Percentiles rank a stretch among this genome's conserved stretches.
These are phyloP conservation scores for Scomber colias DNA, from an alignment of 2,113 vertebrate genomes.

Conservation along the genomic window DNA sequence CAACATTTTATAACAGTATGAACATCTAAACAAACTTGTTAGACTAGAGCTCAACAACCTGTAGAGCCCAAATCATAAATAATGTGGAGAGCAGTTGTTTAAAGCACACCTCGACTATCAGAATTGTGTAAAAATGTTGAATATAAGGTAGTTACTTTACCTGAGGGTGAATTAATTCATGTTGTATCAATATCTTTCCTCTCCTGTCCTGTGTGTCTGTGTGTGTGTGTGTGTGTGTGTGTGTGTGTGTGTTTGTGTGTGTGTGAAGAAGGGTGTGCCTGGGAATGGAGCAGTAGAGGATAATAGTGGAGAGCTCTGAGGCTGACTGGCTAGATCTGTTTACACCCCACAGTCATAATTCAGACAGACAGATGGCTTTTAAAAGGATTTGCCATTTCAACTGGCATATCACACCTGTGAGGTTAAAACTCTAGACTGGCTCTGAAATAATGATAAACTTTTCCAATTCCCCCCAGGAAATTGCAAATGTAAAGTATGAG, in stretches of 20 bases:
- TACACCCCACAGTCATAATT: slow-evolving; percentile 70
- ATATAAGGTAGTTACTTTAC: not conserved
- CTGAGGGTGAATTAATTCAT: not conserved
- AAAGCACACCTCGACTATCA: not conserved
- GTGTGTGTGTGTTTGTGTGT: slow-evolving; percentile 1
- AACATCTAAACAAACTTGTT: slow-evolving; percentile 16
- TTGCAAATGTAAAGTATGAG: not conserved
- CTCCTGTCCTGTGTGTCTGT: not conserved
- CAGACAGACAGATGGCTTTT: slow-evolving; percentile 45
- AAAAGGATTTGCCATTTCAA: slow-evolving; percentile 32
- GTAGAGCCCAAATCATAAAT: not conserved
- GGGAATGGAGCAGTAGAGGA: slow-evolving; percentile 60
- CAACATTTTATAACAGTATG: slow-evolving; percentile 12
- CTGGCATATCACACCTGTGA: slow-evolving; percentile 35
- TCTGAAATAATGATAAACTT: not conserved
- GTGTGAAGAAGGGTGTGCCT: slow-evolving; percentile 73
- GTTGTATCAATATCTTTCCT: not conserved
- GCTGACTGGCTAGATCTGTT: slow-evolving; percentile 68
- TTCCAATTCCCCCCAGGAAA: slow-evolving; percentile 5
- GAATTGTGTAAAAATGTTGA: too few relatives aligned
- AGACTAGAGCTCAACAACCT: slow-evolving; percentile 11
- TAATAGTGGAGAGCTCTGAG: slow-evolving; percentile 68
- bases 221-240: slow-evolving; percentile 13
- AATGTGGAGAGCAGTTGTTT: not conserved
- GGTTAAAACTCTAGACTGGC: slow-evolving; percentile 4